Conservation (phyloP, 2,113 vertebrate genomes). For the Prunella himalayana region DNA sequence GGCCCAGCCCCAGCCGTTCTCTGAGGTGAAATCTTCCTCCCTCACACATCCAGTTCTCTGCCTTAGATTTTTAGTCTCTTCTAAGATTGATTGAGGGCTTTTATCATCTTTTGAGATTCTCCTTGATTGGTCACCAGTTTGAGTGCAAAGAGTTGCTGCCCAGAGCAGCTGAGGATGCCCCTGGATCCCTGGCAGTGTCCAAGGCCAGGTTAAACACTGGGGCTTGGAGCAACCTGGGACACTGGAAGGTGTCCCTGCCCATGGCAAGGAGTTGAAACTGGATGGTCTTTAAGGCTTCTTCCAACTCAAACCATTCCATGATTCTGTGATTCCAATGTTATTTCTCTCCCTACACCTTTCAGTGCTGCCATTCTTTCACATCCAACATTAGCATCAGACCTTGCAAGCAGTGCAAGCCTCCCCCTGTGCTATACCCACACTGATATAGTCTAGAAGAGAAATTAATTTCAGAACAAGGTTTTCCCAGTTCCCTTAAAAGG, state of each 20-base stretch:
- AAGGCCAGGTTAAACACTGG: rapidly evolving
- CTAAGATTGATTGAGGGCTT: neutral
- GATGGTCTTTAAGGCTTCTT: neutral
- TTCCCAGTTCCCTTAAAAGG: neutral
- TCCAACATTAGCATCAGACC: neutral
- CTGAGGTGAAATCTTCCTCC: neutral
- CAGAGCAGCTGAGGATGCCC: neutral
- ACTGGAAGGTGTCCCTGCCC: neutral
- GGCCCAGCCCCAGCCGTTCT: neutral
- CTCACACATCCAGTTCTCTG: neutral
- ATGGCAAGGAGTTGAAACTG: too few species aligned
- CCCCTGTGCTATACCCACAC: neutral
- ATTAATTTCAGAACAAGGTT: neutral
- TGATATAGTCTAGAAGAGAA: neutral
- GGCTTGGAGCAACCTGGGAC: rapidly evolving
- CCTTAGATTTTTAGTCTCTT: neutral
- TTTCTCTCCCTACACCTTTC: neutral
- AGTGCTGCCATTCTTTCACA: neutral
- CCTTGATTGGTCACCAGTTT: neutral
- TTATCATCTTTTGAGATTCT: neutral
- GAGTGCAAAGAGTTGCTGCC: neutral
- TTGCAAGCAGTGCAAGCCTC: neutral
- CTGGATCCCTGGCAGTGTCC: neutral
- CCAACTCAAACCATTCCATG: too few species aligned
- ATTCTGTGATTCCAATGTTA: neutral